Evolutionary conservation across 2,797 vertebrate species (phyloP).

Genomic region (Odontamblyopus lacepedii): DNA sequence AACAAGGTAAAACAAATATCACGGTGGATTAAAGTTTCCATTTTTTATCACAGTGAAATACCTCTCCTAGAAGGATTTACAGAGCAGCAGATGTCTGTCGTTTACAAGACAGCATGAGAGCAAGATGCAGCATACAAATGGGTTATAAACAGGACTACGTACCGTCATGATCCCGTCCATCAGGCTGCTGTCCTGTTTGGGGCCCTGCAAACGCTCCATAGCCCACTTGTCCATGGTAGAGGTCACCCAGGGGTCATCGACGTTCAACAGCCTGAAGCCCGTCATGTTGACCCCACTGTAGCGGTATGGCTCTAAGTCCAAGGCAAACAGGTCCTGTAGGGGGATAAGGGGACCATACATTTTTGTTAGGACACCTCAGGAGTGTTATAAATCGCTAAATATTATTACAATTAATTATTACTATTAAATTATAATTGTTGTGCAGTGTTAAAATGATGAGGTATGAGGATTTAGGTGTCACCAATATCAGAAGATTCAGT

Average conservation of each 20-base stretch:
- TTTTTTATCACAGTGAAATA: conserved; percentile 17
- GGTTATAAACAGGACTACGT: background rate
- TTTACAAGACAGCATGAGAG: conserved; percentile 13
- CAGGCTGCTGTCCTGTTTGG: conserved; percentile 87
- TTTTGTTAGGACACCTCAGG: background rate
- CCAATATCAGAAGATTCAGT: background rate
- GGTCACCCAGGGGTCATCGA: conserved; percentile 83
- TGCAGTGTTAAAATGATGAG: background rate
- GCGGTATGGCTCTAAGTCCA: conserved; percentile 93
- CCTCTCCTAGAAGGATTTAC: conserved; percentile 16
- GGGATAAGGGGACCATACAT: background rate
- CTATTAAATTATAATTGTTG: background rate
- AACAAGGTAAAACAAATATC: conserved; percentile 1
- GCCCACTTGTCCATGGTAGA: conserved; percentile 91
- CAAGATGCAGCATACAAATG: conserved; percentile 27
- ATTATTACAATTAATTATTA: too few species aligned
- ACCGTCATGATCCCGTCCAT: conserved; percentile 90
- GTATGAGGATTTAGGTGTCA: background rate
- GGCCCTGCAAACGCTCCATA: conserved; percentile 87
- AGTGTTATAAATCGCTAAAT: background rate
- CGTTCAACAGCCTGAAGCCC: conserved; percentile 89
- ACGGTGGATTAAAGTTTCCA: conserved; percentile 5
- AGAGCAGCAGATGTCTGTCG: conserved; percentile 22
- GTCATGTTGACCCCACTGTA: conserved; percentile 98
- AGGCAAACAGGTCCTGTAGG: conserved; percentile 88